Evolutionary conservation across 2,113 vertebrate species (phyloP), one percentile per base, ranked within the genome.

Genomic region (Anarhynchus alexandrinus): DNA sequence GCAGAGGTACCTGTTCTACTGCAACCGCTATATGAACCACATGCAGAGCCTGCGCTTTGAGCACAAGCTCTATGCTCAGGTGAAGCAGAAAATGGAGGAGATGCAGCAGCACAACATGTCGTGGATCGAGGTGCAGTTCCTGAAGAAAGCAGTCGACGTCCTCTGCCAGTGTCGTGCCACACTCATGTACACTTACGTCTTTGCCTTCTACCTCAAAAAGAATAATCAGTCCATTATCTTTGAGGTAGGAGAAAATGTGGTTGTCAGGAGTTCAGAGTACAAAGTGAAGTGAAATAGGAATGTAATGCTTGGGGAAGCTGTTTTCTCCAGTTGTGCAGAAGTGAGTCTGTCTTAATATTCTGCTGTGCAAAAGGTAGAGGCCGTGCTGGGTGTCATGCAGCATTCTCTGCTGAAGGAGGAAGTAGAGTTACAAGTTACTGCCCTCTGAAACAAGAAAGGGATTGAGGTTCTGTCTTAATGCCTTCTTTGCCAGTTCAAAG

Each of bases 201-300:
- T 99, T 98, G 99, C 99, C 97, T 99, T 99, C 99, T 99, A 99
- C 99, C 99, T 99, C 99, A 99, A 99, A 99, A 99, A 99, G 99
- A 99, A 99, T 99, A 99, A 99, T 98, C 99, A 99, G 98, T 99
- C 99, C 98, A 99, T 99, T 98, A 99, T 99, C 98, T 99, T 99
- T 98, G 99, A 99, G 99, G 99, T 99, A 98, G 92, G 98, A 94
- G 55, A 65, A 92, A 77, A 69, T 10, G 16, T 5, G 57, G 4
- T 77, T 76, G 29, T 52, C 70, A 45, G 71, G 67, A 77, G 43
- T 40, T 83, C 38, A 66, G 26, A 30, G 30, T 32, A 38, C 21
- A 73, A 47, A 82, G 73, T 26, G 55, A 38, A 54, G 51, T 10
- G 9, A 72, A 29, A 52, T n/a, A 43, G 67, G 43, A 55, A 8